These are phyloP conservation scores for Drosophila yooni DNA, from an alignment of 2,888 invertebrate species.

Conservation along the genomic window DNA sequence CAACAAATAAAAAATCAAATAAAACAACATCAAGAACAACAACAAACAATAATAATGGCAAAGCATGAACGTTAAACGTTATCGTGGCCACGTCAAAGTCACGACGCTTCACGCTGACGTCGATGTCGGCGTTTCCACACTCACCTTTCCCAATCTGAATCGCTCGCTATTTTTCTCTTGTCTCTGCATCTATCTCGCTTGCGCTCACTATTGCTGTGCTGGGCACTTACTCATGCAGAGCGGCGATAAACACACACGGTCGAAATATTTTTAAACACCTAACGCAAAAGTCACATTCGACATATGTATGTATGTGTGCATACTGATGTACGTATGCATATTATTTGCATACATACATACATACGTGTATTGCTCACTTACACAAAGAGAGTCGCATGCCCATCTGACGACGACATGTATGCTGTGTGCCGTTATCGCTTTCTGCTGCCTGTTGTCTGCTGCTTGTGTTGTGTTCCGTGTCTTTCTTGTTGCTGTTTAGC, in stretches of 20 bases:
- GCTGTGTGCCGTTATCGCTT: conserved; percentile 49
- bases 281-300: conserved; percentile 32
- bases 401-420: conserved; percentile 30
- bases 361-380: background rate
- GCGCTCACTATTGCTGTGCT: conserved; percentile 6
- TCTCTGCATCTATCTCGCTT: background rate
- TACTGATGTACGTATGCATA: conserved; percentile 5
- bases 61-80: conserved; percentile 57
- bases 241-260: conserved; percentile 21
- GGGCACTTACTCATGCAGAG: conserved; percentile 38
- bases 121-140: conserved; percentile 54
- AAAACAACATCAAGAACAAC: conserved; percentile 30
- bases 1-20: conserved; percentile 32
- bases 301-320: background rate
- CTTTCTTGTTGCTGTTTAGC: conserved; percentile 29
- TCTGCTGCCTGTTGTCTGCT: conserved; percentile 15
- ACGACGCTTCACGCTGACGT: conserved; percentile 63
- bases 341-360: conserved; percentile 5
- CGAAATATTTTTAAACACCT: conserved; percentile 56
- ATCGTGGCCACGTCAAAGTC: conserved; percentile 71
- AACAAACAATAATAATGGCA: conserved; percentile 37
- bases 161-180: conserved; percentile 3
- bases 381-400: conserved; percentile 18
- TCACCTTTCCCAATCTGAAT: conserved; percentile 41
- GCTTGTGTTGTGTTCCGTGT: background rate